Evolutionary conservation across 2,888 invertebrate species (phyloP).

Genomic region (Vesta saturnalis): DNA sequence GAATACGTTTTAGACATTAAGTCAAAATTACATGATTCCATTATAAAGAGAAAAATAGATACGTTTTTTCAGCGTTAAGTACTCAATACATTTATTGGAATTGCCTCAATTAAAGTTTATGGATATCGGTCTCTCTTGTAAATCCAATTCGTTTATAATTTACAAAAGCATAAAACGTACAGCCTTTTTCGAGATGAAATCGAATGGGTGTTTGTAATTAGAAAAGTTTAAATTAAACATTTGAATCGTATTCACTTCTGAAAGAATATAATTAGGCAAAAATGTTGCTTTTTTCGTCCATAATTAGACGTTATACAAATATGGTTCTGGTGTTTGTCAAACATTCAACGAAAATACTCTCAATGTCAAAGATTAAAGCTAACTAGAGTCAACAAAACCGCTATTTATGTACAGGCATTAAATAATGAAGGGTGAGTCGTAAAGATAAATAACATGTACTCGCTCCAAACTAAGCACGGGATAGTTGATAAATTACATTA

Average conservation of each 20-base stretch:
- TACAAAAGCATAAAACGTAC: too few relatives aligned
- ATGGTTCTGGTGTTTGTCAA: constrained; percentile 36
- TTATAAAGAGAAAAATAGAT: too few relatives aligned
- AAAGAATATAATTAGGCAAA: not conserved
- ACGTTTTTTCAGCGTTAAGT: too few relatives aligned
- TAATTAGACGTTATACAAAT: too few relatives aligned
- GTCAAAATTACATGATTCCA: constrained; percentile 8
- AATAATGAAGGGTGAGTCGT: constrained; percentile 38
- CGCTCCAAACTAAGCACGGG: constrained; percentile 33
- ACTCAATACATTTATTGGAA: too few relatives aligned
- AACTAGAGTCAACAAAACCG: constrained; percentile 39
- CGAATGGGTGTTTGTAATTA: not conserved
- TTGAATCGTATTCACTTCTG: not conserved
- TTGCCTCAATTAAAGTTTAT: not conserved
- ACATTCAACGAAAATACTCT: constrained; percentile 34
- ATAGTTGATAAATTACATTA: constrained; percentile 35
- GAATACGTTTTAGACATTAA: constrained; percentile 15
- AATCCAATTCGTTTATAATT: not conserved
- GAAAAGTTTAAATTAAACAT: not conserved
- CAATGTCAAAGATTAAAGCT: constrained; percentile 38
- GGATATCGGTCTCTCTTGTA: not conserved
- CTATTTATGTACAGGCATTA: constrained; percentile 39
- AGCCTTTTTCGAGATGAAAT: too few relatives aligned
- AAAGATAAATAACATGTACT: constrained; percentile 39
- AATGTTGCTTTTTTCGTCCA: too few relatives aligned